A percentile compares a stretch with the other conserved stretches of the same genome.
These are phyloP conservation scores for Chaetura pelagica DNA, from an alignment of 2,113 vertebrate species.

Conservation along the genomic window DNA sequence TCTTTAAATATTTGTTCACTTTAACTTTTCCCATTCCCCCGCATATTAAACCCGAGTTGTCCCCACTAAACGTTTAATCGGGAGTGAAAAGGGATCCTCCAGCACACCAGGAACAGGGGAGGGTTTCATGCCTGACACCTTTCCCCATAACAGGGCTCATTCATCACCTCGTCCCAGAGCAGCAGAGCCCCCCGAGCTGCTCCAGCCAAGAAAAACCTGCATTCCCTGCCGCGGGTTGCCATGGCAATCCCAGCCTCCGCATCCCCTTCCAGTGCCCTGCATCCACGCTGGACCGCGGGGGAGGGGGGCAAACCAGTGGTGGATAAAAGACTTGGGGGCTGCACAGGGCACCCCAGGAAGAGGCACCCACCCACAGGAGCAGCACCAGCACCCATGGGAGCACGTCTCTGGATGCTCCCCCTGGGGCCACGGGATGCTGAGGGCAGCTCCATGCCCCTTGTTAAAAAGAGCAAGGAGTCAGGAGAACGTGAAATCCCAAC, in stretches of 20 bases:
- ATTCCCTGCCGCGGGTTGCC: slow-evolving; percentile 81
- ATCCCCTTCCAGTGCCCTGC: slow-evolving; percentile 79
- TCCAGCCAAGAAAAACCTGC: slow-evolving; percentile 71
- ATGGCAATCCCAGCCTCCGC: slow-evolving; percentile 83
- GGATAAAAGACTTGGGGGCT: no score
- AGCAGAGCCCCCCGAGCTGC: not conserved
- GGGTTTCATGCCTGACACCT: not conserved
- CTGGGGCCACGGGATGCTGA: not conserved
- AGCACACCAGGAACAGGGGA: not conserved
- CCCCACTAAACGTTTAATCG: not conserved
- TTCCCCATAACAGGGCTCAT: slow-evolving; percentile 39
- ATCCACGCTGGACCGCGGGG: slow-evolving; percentile 73
- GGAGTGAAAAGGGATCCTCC: not conserved
- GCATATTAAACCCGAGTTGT: not conserved
- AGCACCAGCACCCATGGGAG: not conserved
- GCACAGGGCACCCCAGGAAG: not conserved
- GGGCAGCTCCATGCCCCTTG: fast-evolving
- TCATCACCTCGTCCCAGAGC: slow-evolving; percentile 13
- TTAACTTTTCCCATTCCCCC: slow-evolving; percentile 34
- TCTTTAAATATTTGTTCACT: slow-evolving; percentile 65
- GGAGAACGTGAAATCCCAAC: not conserved
- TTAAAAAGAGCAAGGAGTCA: not conserved
- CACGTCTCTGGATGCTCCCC: not conserved
- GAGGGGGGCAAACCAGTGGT: no score
- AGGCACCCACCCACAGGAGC: not conserved